Evolutionary conservation across 1,140 invertebrate genomes (phyloP).

Genomic region (Megathymus violae): DNA sequence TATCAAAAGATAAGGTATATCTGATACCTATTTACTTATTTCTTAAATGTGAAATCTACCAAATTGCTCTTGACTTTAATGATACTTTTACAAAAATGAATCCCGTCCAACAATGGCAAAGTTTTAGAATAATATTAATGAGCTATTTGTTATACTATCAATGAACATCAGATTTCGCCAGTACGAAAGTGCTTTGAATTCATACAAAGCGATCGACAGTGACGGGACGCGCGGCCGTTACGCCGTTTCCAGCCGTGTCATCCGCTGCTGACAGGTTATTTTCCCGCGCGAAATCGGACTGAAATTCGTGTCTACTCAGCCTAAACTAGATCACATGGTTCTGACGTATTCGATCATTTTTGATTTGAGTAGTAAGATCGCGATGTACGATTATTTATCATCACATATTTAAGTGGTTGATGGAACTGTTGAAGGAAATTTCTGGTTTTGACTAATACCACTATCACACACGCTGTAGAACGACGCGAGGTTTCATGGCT

Average conservation of each 20-base stretch:
- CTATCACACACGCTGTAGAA: too few species aligned
- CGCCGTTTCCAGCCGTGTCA: slow-evolving; percentile 45
- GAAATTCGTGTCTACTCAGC: background rate
- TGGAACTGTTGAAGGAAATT: too few species aligned
- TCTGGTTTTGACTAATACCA: too few species aligned
- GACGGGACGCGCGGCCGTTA: slow-evolving; percentile 61
- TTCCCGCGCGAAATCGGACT: slow-evolving; percentile 27
- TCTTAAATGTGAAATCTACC: too few species aligned
- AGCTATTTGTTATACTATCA: too few species aligned
- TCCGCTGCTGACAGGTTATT: slow-evolving; percentile 42
- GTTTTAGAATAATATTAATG: too few species aligned
- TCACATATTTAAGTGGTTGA: background rate
- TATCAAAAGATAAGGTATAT: too few species aligned
- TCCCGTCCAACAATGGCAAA: too few species aligned
- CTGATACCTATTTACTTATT: too few species aligned
- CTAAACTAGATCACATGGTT: background rate
- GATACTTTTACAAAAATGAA: too few species aligned
- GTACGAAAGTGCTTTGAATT: slow-evolving; percentile 47
- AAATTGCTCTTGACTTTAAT: too few species aligned
- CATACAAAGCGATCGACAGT: slow-evolving; percentile 60
- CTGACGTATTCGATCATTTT: slow-evolving; percentile 5
- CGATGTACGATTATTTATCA: background rate
- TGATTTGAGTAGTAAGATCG: background rate
- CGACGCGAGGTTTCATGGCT: too few species aligned
- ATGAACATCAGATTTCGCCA: slow-evolving; percentile 3